Evolutionary conservation across 2,888 invertebrate genomes (phyloP).

Genomic region (Napeogenes inachia): DNA sequence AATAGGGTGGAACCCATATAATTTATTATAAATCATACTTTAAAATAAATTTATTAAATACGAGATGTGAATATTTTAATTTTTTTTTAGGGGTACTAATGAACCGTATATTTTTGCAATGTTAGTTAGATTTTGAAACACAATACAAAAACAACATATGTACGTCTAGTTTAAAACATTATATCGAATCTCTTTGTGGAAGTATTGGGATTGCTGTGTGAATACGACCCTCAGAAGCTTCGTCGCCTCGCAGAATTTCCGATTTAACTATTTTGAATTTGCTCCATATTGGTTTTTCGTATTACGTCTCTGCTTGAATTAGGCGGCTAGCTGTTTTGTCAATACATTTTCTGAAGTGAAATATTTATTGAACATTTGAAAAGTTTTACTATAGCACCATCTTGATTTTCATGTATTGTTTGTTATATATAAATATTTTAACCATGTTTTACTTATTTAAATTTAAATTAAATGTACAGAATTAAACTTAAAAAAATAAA

Average conservation of each 20-base stretch:
- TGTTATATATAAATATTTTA: no score
- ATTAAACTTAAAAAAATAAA: no score
- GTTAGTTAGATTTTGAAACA: background rate
- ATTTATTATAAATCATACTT: no score
- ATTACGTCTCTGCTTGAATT: constrained; percentile 15
- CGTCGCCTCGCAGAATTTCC: constrained; percentile 27
- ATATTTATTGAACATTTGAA: background rate
- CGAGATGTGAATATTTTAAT: no score
- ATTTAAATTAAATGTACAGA: no score
- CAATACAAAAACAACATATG: background rate
- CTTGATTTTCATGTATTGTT: background rate
- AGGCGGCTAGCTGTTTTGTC: constrained; percentile 10
- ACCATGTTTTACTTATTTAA: no score
- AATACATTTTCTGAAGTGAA: constrained; percentile 2
- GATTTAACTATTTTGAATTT: constrained; percentile 33
- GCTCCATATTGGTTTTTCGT: constrained; percentile 30
- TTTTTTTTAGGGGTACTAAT: no score
- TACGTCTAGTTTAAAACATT: background rate
- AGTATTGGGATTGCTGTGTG: constrained; percentile 1
- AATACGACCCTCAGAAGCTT: background rate
- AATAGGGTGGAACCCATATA: no score
- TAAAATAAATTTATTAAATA: no score
- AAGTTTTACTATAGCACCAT: background rate
- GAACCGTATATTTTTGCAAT: background rate
- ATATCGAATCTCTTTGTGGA: background rate